Evolutionary conservation across 2,888 invertebrate genomes (phyloP).

Genomic region (Melinopterus prodromus): DNA sequence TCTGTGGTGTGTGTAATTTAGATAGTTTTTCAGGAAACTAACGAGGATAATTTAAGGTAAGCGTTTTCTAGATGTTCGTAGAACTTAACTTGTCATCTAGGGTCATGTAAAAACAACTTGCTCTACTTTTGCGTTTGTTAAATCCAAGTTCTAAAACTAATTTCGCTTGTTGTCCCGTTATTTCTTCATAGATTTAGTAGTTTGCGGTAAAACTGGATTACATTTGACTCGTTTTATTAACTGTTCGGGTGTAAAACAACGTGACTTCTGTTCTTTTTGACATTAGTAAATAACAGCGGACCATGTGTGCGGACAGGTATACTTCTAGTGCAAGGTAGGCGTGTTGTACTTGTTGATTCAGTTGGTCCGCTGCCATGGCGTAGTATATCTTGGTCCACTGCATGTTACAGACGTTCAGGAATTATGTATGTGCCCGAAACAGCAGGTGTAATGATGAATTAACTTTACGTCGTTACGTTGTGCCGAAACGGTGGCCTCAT

Average conservation of each 20-base stretch:
- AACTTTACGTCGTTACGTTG: not conserved
- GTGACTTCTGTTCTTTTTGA: slow-evolving; percentile 7
- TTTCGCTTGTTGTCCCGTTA: not conserved
- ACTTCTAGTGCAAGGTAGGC: not conserved
- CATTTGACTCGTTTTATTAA: not conserved
- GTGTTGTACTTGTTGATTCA: not conserved
- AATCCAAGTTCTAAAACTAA: not conserved
- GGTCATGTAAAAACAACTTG: not conserved
- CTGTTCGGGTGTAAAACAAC: slow-evolving; percentile 13
- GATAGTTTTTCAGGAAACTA: slow-evolving; percentile 24
- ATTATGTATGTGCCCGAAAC: not conserved
- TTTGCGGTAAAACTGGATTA: not conserved
- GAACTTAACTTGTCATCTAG: not conserved
- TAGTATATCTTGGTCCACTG: not conserved
- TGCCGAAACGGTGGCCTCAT: not conserved
- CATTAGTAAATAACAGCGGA: slow-evolving; percentile 19
- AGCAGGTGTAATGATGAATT: not conserved
- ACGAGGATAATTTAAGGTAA: not conserved
- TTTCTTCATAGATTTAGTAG: not conserved
- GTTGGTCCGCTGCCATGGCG: not conserved
- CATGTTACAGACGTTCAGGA: not conserved
- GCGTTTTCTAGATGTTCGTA: not conserved
- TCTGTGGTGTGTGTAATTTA: not conserved
- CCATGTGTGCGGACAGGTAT: not conserved
- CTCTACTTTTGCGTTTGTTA: not conserved